Evolutionary conservation across 2,113 vertebrate genomes (phyloP).

Genomic region (Sus scrofa): DNA sequence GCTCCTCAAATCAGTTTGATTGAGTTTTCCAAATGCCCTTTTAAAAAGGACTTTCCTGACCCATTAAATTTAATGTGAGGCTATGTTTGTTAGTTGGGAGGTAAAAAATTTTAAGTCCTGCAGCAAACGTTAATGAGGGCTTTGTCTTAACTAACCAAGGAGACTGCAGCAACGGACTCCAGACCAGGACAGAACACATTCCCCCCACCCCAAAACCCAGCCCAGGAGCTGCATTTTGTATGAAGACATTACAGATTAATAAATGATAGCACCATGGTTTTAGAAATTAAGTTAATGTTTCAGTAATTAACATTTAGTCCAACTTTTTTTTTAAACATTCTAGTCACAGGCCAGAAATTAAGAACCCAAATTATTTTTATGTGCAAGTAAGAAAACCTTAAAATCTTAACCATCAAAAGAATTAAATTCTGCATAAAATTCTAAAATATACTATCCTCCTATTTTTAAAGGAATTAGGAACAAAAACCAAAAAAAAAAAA

Average conservation of each 20-base stretch:
- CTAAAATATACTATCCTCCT: slow-evolving; percentile 96
- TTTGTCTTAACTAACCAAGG: slow-evolving; percentile 93
- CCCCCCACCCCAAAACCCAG: slow-evolving; percentile 89
- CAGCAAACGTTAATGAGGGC: slow-evolving; percentile 92
- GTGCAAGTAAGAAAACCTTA: slow-evolving; percentile 97
- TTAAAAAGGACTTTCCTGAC: slow-evolving; percentile 88
- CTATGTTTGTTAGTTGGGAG: slow-evolving; percentile 92
- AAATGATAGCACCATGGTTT: slow-evolving; percentile 98
- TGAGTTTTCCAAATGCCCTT: slow-evolving; percentile 87
- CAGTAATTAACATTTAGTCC: slow-evolving; percentile 96
- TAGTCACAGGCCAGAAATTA: slow-evolving; percentile 95
- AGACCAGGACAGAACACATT: slow-evolving; percentile 91
- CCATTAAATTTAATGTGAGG: slow-evolving; percentile 89
- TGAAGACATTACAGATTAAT: slow-evolving; percentile 94
- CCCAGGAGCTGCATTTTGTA: slow-evolving; percentile 94
- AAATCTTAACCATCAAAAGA: slow-evolving; percentile 97
- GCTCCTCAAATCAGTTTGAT: slow-evolving; percentile 90
- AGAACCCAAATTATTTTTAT: slow-evolving; percentile 97
- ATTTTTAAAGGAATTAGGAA: slow-evolving; percentile 93
- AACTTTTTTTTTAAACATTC: slow-evolving; percentile 93
- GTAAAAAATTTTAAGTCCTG: slow-evolving; percentile 93
- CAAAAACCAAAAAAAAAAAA: slow-evolving; percentile 82
- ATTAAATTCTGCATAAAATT: slow-evolving; percentile 95
- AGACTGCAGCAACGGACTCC: slow-evolving; percentile 90
- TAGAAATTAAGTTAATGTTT: slow-evolving; percentile 94